Evolutionary conservation across 2,113 vertebrate genomes (phyloP).

Genomic region (Carassius carassius): DNA sequence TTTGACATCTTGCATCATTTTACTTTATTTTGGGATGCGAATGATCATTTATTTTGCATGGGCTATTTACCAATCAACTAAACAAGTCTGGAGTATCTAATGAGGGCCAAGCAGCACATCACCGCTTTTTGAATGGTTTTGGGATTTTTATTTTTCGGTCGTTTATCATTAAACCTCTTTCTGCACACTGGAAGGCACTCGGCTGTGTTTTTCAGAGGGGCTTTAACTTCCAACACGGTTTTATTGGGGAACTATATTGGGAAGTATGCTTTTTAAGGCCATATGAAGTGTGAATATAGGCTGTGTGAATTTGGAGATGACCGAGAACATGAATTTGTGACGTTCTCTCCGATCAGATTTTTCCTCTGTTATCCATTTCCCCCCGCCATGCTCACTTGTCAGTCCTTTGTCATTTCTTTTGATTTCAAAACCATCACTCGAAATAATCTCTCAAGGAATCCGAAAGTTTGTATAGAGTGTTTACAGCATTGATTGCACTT

Average conservation of each 20-base stretch:
- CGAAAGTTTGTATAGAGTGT: slow-evolving; percentile 58
- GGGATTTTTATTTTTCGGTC: background rate
- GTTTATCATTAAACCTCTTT: background rate
- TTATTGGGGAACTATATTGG: background rate
- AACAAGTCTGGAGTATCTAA: background rate
- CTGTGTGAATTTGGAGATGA: background rate
- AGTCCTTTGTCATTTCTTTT: slow-evolving; percentile 16
- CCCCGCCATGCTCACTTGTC: background rate
- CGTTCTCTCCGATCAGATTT: background rate
- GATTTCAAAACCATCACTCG: slow-evolving; percentile 35
- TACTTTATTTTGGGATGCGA: slow-evolving; percentile 46
- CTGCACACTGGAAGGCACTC: background rate
- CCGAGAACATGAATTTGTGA: background rate
- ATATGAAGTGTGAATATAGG: slow-evolving; percentile 45
- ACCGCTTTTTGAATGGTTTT: slow-evolving; percentile 6
- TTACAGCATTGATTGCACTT: slow-evolving; percentile 74
- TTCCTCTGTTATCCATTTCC: background rate
- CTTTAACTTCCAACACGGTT: slow-evolving; percentile 13
- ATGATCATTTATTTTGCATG: slow-evolving; percentile 43
- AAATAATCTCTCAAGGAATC: slow-evolving; percentile 41
- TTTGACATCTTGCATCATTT: slow-evolving; percentile 48
- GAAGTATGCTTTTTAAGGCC: slow-evolving; percentile 17
- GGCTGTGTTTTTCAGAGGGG: slow-evolving; percentile 2
- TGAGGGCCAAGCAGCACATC: background rate
- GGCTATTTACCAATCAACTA: slow-evolving; percentile 26